These are phyloP conservation scores for Lepidothrix coronata DNA, from an alignment of 2,113 vertebrate genomes.

Conservation along the genomic window DNA sequence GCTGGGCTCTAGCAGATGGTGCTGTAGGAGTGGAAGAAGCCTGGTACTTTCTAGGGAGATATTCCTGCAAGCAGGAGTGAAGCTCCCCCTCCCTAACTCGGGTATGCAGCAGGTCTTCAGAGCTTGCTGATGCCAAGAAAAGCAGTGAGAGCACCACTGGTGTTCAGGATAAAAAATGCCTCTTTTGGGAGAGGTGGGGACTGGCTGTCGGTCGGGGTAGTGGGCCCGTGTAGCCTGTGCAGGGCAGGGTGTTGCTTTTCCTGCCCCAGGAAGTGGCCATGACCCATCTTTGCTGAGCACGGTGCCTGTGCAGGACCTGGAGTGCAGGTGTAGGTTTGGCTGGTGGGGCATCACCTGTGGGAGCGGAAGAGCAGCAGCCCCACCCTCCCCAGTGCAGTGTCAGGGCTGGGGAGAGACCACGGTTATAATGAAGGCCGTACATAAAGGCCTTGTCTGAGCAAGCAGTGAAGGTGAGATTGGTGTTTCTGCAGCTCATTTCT, in stretches of 20 bases:
- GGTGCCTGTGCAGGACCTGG: fast-evolving
- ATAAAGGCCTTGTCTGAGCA: background rate
- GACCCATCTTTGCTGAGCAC: fast-evolving
- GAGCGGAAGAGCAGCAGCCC: fast-evolving
- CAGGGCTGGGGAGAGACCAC: fast-evolving
- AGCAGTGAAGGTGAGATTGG: fast-evolving
- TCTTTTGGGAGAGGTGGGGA: background rate
- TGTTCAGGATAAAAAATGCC: fast-evolving
- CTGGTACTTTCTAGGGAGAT: background rate
- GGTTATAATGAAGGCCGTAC: background rate
- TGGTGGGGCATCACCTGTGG: fast-evolving
- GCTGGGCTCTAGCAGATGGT: background rate
- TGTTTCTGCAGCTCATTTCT: background rate
- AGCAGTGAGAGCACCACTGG: background rate
- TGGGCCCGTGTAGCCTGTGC: fast-evolving
- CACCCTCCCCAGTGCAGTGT: fast-evolving
- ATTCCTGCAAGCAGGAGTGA: background rate
- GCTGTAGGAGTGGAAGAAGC: background rate
- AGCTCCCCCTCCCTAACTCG: background rate
- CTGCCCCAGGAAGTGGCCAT: fast-evolving
- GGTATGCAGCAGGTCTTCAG: background rate
- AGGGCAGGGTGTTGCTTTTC: fast-evolving
- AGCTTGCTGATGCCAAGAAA: background rate
- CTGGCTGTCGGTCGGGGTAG: fast-evolving
- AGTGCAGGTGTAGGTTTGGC: fast-evolving